Base-by-base conservation (phyloP, 2,113 vertebrate species). In the Morone chrysops region DNA sequence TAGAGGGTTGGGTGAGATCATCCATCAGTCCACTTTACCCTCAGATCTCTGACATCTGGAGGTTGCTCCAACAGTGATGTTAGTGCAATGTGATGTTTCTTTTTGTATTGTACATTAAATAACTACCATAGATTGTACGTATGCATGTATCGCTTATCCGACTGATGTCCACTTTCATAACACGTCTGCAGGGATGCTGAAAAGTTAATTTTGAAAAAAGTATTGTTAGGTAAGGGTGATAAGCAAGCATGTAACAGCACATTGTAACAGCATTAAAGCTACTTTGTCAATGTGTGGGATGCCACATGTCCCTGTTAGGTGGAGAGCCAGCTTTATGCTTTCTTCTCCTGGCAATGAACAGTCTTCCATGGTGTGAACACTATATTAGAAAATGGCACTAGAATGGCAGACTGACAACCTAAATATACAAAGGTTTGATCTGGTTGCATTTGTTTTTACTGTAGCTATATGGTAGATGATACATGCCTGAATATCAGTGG, bases 11-110 rank as follows among this genome's bases (percentile, higher is more conserved):
- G 71, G 85, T 92, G 92, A 92, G 91, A 79, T 94, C 92, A 93
- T 86, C 84, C 82, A 70, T 87, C 85, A 76, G 76, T 87, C 84
- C 81, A 73, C 87, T 89, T 92, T 73, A 86, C 65, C 36, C 80
- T 91, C 85, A 78, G 79, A 91, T 91, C 87, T 75, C 63, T 80
- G 81, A 89, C 91, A 92, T 92, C 90, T 92, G 87, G 75, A 79
- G 72, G 50, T 68, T 31, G n/a, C 50, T 75, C 56, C 36, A 70
- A 36, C 73, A 54, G 70, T 75, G 82, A 83, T 68, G 31, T 76
- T 25, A 45, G 17, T 12, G 41, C 59, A 41, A 31, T 2, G 8
- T 61, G 45, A 79, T 51, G 59, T 45, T 62, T 62, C 16, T 57
- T 62, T 68, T 41, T 54, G 14, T 38, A 16, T 74, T n/a, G 22